Base-by-base conservation (phyloP, 2,113 vertebrate species). In the Nyctibius bracteatus region DNA sequence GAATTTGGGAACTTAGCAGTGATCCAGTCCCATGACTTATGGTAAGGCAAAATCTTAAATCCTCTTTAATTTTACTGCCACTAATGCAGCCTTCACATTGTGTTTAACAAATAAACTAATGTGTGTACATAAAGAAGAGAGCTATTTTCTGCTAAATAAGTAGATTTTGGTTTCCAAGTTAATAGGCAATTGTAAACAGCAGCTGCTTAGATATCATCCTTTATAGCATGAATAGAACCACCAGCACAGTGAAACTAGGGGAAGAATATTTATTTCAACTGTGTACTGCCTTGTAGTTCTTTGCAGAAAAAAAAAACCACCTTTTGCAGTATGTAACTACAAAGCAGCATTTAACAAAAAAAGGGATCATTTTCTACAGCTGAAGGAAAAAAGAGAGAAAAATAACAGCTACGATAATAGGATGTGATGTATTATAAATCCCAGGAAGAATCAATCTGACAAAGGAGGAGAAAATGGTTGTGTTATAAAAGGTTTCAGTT, bases 21-120 rank as follows among this genome's bases (percentile, higher is more conserved):
- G 5, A 85, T 18, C 62, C 39, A 22, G 47, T 82, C n/a, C 49
- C 27, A 13, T 51, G 39, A 78, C 25, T 54, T 70, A 47, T 3
- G 5, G 18, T 59, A 82, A 41, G 9, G 8, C 25, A 90, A 84
- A 82, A 75, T 90, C 70, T 82, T 90, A 75, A 92, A 91, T 85
- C 25, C 23, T 91, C 54, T 71, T 90, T 24, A 90, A 79, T 85
- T 95, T 68, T 72, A 52, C 47, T 75, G 52, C 30, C 33, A 70
- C 62, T 78, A 90, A 85, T 59, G 33, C 33, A 91, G 46, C 35
- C 47, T 88, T 93, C 78, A 44, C 20, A 30, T 74, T 72, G 30
- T 59, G 52, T 90, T 94, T 79, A 94, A 81, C 61, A 90, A 90
- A 89, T 66, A 89, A 81, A 88, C 47, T 62, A 84, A 89, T 59